A percentile compares a stretch with the other conserved stretches of the same genome.
These are phyloP conservation scores for Drosophila ezoana DNA, from an alignment of 2,888 invertebrate species.

Conservation along the genomic window DNA sequence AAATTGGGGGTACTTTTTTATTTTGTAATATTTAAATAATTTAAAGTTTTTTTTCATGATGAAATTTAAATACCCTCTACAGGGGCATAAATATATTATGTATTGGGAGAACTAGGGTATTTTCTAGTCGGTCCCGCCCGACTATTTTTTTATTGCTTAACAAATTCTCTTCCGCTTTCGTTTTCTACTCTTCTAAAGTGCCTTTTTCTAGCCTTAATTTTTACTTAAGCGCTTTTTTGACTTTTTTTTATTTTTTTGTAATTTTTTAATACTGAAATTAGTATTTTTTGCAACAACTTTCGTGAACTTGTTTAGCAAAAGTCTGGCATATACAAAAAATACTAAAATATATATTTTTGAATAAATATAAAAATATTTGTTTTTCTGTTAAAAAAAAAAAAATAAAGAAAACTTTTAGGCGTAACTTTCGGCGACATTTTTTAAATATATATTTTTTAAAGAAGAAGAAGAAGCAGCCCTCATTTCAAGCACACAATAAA, in stretches of 20 bases:
- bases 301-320: conserved; percentile 60
- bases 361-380: conserved; percentile 50
- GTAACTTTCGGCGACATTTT: conserved; percentile 81
- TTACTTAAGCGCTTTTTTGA: conserved; percentile 20
- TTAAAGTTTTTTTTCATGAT: background rate
- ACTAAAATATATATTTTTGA: conserved; percentile 49
- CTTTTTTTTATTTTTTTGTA: background rate
- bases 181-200: conserved; percentile 64
- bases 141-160: background rate
- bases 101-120: no score
- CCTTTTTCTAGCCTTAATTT: conserved; percentile 73
- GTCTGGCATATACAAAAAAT: conserved; percentile 47
- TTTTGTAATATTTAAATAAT: conserved; percentile 8
- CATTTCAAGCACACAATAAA: conserved; percentile 71
- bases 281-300: conserved; percentile 53
- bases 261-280: background rate
- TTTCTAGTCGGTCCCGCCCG: no score
- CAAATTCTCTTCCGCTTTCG: background rate
- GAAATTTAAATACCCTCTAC: no score
- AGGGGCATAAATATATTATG: no score
- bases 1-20: conserved; percentile 1
- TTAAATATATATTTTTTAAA: conserved; percentile 50
- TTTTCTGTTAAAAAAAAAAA: conserved; percentile 45
- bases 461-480: conserved; percentile 13
- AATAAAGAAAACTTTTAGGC: conserved; percentile 54